Base-by-base conservation (phyloP, 2,888 invertebrate genomes). In the Cryptosula pallasiana region DNA sequence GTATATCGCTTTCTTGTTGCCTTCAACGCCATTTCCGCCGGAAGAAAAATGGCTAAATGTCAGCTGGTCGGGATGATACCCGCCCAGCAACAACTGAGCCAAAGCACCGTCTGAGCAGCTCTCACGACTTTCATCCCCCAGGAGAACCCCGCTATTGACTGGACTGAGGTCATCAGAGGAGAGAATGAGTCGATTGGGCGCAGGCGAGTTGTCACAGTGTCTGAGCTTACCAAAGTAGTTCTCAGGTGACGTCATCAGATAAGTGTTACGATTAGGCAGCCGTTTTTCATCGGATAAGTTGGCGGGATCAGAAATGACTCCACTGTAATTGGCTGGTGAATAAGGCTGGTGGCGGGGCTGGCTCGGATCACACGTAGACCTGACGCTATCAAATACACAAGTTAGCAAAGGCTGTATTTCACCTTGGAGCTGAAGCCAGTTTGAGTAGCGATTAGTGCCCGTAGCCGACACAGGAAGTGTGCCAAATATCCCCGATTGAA, bases 11-110 rank as follows among this genome's bases (percentile, higher is more conserved):
- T 29, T 35, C 36, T 3, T 54, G 45, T 70, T 23, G 13, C 27
- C 70, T 25, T 13, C 3, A 2, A 23, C 27, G 2, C 70, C 70
- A 54, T 70, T 70, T 3, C 70, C 70, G 23, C 13, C 9, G 5
- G 70, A 3, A n/a, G 70, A 70, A 36, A 29, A 36, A 23, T 5
- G 70, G n/a, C 23, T 70, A 29, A 70, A 32, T 23, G 70, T 70
- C 23, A n/a, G n/a, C 70, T 70, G 70, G 25, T 70, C 70, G 16
- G 70, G 35, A 36, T 70, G 70, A 32, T 70, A 54, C 13, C 70
- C 70, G 23, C 45, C 36, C 3, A 70, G 45, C 13, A 63, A 63
- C 13, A 32, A 16, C 32, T 63, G 63, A 16, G 34, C 63, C 16
- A 63, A n/a, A 32, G 63, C 13, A 29, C 70, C 55, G 35, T n/a